Conservation (phyloP, 2,113 vertebrate species). For the Erythrocercus mccallii region DNA sequence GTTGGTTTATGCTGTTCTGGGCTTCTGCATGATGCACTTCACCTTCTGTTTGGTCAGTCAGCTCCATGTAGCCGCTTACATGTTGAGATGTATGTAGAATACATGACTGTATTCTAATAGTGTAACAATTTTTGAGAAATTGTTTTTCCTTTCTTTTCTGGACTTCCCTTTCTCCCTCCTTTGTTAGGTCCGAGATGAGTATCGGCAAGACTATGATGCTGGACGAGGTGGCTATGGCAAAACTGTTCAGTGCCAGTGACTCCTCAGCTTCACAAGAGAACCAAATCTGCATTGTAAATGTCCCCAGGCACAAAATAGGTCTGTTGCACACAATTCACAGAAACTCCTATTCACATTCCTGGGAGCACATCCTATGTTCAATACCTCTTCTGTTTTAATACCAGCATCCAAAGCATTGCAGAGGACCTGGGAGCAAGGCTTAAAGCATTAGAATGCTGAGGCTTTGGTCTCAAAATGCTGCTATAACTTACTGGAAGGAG, state of each 20-base stretch:
- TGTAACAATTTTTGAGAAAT: not conserved
- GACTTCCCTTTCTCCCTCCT: not conserved
- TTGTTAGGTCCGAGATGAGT: constrained; percentile 78
- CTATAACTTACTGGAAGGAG: not conserved
- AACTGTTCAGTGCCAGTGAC: constrained; percentile 69
- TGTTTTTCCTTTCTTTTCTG: not conserved
- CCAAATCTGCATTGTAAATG: not conserved
- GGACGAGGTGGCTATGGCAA: constrained; percentile 88
- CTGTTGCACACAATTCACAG: not conserved
- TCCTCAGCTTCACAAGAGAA: not conserved
- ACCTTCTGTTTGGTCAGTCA: not conserved
- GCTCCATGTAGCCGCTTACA: accelerated
- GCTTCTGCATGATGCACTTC: not conserved
- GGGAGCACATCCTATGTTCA: not conserved
- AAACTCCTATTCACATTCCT: not conserved
- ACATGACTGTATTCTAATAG: not conserved
- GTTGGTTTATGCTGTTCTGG: not conserved
- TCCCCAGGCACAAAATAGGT: not conserved
- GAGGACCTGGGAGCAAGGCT: not conserved
- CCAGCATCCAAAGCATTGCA: not conserved
- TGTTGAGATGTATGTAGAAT: not conserved
- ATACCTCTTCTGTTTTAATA: not conserved
- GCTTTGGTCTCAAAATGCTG: not conserved
- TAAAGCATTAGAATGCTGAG: not conserved
- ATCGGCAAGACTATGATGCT: constrained; percentile 81